A percentile compares a stretch with the other conserved stretches of the same genome.
Evolutionary conservation across 2,113 vertebrate genomes (phyloP).

Genomic region (Columbina picui): DNA sequence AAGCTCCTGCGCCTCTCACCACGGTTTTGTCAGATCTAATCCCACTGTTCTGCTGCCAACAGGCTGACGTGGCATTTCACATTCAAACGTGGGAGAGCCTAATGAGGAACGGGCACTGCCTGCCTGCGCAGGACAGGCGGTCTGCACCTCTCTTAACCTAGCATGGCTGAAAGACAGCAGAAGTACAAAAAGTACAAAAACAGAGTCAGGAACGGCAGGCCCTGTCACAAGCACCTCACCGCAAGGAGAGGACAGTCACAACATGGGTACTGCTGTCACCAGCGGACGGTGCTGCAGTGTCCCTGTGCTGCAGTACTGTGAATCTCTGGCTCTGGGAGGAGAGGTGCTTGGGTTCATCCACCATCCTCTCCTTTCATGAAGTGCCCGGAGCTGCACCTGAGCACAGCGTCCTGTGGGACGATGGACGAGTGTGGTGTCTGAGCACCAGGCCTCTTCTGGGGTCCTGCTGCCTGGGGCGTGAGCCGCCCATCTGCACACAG

Average conservation of each 20-base stretch:
- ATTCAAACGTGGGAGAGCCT: conserved; percentile 21
- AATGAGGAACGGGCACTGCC: not conserved
- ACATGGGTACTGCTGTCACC: accelerated
- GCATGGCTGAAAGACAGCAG: not conserved
- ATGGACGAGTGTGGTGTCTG: accelerated
- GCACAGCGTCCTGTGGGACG: accelerated
- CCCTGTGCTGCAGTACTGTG: not conserved
- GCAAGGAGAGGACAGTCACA: not conserved
- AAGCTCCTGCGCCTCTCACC: not conserved
- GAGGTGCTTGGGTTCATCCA: not conserved
- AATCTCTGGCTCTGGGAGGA: not conserved
- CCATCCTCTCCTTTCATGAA: not conserved
- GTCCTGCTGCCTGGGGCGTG: not conserved
- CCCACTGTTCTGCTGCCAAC: conserved; percentile 45
- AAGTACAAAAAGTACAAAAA: not conserved
- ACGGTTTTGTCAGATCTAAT: not conserved
- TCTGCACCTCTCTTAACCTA: not conserved
- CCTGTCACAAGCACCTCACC: not conserved
- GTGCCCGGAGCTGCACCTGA: not conserved
- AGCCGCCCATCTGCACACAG: accelerated
- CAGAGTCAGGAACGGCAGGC: not conserved
- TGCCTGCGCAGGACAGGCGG: not conserved
- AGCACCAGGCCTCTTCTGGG: not conserved
- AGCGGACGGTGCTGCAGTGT: not conserved
- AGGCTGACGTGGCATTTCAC: conserved; percentile 43